phyloP scores from a whole-genome alignment of 2,888 invertebrate species.

The Euclidia mi region DNA sequence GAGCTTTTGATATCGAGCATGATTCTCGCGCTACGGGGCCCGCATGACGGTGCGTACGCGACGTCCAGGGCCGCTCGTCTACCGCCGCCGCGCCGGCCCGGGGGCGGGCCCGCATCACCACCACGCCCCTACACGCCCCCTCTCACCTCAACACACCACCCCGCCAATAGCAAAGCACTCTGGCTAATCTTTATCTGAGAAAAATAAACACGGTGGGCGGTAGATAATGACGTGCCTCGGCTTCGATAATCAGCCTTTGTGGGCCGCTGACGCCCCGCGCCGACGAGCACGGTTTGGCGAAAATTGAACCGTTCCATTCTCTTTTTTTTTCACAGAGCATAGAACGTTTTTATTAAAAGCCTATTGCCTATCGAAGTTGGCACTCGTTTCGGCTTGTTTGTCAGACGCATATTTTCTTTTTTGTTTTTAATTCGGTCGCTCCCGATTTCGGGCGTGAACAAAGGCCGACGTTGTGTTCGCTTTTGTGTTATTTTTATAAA shows the following conservation, averaged over 20 bases:
- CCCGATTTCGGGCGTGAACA: conserved; percentile 54
- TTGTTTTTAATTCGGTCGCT: conserved; percentile 59
- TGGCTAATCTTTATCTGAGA: conserved; percentile 89
- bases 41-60: conserved; percentile 74
- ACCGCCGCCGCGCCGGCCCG: conserved; percentile 17
- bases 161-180: conserved; percentile 85
- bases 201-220: conserved; percentile 89
- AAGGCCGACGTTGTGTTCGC: conserved; percentile 62
- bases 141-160: conserved; percentile 69
- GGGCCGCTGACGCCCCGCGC: conserved; percentile 80
- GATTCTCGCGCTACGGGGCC: conserved; percentile 73
- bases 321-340: conserved; percentile 62
- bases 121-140: conserved; percentile 74
- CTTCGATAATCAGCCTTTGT: conserved; percentile 88
- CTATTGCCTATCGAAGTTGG: conserved; percentile 68
- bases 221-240: conserved; percentile 86
- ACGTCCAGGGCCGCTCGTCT: conserved; percentile 51
- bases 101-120: conserved; percentile 59
- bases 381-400: conserved; percentile 69
- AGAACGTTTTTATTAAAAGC: conserved; percentile 67
- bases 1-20: conserved; percentile 98
- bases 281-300: conserved; percentile 76
- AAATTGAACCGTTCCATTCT: conserved; percentile 73
- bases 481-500: conserved; percentile 76
- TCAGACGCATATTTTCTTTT: conserved; percentile 68